A percentile compares a stretch with the other conserved stretches of the same genome.
These are phyloP conservation scores for Callithrix jacchus DNA, from an alignment of 2,113 vertebrate genomes.

Conservation along the genomic window DNA sequence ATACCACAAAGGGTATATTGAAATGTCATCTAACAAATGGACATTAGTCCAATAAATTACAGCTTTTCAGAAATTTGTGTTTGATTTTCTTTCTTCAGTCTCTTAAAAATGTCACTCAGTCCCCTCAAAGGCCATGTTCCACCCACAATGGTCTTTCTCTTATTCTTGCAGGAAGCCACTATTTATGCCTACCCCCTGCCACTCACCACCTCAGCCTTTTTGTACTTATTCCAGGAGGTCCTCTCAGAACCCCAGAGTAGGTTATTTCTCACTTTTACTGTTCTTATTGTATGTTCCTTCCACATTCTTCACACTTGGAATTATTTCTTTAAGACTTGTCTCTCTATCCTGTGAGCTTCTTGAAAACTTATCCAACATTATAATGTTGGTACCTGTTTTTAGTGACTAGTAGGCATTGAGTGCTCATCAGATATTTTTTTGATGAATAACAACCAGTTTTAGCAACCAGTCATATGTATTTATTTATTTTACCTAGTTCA, in stretches of 20 bases:
- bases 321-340: not conserved
- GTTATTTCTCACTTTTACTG: not conserved
- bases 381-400: not conserved
- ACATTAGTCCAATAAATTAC: not conserved
- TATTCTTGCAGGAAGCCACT: not conserved
- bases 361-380: not conserved
- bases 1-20: not conserved
- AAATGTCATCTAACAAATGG: not conserved
- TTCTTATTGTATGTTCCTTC: not conserved
- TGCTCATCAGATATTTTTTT: not conserved
- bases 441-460: not conserved
- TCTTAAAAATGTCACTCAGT: not conserved
- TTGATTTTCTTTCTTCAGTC: not conserved
- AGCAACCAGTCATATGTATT: not conserved
- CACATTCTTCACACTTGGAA: not conserved
- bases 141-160: not conserved
- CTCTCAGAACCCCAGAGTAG: not conserved
- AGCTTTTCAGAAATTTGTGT: not conserved
- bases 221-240: not conserved
- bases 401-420: not conserved
- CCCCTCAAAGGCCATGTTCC: not conserved
- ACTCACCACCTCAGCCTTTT: accelerated
- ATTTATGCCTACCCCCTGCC: accelerated
- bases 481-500: not conserved
- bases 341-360: not conserved